phyloP scores from a whole-genome alignment of 2,797 vertebrate genomes.

The Cetoscarus ocellatus region DNA sequence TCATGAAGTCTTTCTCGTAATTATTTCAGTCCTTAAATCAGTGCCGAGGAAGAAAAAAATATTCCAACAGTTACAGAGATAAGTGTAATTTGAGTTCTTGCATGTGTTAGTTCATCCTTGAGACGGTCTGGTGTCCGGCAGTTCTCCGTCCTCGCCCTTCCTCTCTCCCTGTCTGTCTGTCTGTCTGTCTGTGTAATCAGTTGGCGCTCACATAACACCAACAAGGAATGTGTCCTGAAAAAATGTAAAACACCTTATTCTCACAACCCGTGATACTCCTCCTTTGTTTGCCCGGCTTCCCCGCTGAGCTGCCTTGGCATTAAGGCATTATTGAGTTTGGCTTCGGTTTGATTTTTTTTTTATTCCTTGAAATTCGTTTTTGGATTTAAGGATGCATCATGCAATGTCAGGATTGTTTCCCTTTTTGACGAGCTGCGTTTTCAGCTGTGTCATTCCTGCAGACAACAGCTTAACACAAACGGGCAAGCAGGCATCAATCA shows the following conservation, averaged over 20 bases:
- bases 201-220: slow-evolving; percentile 32
- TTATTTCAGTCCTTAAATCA: too few species aligned
- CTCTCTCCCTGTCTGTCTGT: slow-evolving; percentile 12
- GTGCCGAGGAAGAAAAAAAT: too few species aligned
- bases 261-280: slow-evolving; percentile 39
- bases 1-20: too few species aligned
- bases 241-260: slow-evolving; percentile 32
- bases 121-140: slow-evolving; percentile 44
- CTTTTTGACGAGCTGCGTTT: slow-evolving; percentile 72
- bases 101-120: slow-evolving; percentile 32
- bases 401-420: slow-evolving; percentile 63
- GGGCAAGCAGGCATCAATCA: slow-evolving; percentile 86
- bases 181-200: slow-evolving; percentile 34
- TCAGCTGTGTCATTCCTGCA: slow-evolving; percentile 82
- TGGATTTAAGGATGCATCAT: slow-evolving; percentile 65
- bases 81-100: slow-evolving; percentile 19
- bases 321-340: slow-evolving; percentile 51
- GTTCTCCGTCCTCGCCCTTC: slow-evolving; percentile 22
- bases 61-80: too few species aligned
- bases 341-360: slow-evolving; percentile 27
- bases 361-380: slow-evolving; percentile 55
- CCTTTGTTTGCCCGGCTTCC: slow-evolving; percentile 42
- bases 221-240: slow-evolving; percentile 45
- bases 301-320: slow-evolving; percentile 33
- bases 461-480: slow-evolving; percentile 85